These are phyloP conservation scores for Hirudo medicinalis DNA, from an alignment of 1,140 invertebrate genomes.

Conservation along the genomic window DNA sequence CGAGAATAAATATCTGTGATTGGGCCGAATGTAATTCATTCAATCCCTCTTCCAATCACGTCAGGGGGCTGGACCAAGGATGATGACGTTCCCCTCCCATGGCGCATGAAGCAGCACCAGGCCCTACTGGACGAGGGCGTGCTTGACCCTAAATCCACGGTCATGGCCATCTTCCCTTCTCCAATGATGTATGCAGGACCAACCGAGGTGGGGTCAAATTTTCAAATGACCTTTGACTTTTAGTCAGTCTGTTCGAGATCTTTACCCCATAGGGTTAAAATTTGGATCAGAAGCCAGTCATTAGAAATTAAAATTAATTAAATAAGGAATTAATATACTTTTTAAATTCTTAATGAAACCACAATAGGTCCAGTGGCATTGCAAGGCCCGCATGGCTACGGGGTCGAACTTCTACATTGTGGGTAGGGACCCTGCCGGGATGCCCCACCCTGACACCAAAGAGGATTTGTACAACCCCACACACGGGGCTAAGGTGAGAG, in stretches of 20 bases:
- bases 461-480: conserved; percentile 83
- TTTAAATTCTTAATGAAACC: no score
- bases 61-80: conserved; percentile 95
- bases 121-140: conserved; percentile 73
- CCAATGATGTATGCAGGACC: conserved; percentile 99
- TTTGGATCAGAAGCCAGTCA: no score
- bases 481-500: conserved; percentile 69
- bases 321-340: no score
- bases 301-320: no score
- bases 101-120: conserved; percentile 48
- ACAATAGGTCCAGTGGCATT: conserved; percentile 88
- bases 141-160: conserved; percentile 67
- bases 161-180: conserved; percentile 97
- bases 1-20: no score
- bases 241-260: no score
- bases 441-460: conserved; percentile 76
- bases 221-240: no score
- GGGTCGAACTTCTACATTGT: conserved; percentile 98
- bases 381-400: conserved; percentile 84
- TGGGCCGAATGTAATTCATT: no score
- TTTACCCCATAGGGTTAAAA: no score
- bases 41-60: background rate
- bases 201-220: conserved; percentile 57
- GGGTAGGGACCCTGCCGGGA: conserved; percentile 90
- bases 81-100: conserved; percentile 80